phyloP scores from a whole-genome alignment of 2,888 invertebrate species.

The Drosophila anomalata region DNA sequence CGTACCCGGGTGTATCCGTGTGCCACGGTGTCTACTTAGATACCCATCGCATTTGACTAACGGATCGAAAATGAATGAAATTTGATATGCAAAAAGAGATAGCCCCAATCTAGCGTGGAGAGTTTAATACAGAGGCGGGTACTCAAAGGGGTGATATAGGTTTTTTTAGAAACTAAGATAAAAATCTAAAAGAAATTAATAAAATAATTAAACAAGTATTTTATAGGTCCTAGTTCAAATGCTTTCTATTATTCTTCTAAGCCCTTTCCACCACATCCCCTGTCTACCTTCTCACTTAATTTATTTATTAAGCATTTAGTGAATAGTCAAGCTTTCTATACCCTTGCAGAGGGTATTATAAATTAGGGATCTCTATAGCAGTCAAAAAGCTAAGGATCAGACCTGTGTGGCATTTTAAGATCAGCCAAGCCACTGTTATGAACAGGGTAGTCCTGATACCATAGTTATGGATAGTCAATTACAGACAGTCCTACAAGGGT shows the following conservation, averaged over 20 bases:
- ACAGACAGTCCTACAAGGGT: not conserved
- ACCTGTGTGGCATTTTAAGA: too few species aligned
- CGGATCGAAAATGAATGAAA: constrained; percentile 74
- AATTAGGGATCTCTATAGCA: not conserved
- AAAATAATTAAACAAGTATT: not conserved
- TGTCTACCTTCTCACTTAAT: constrained; percentile 34
- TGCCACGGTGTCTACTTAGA: constrained; percentile 34
- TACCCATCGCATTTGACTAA: constrained; percentile 54
- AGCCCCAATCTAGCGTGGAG: constrained; percentile 55
- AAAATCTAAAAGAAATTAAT: not conserved
- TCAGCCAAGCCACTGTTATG: too few species aligned
- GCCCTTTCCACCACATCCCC: not conserved
- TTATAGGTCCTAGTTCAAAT: not conserved
- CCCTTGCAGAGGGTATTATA: not conserved
- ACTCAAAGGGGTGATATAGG: constrained; percentile 9
- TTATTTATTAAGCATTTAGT: constrained; percentile 60
- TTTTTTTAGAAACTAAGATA: too few species aligned
- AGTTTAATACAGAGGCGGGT: constrained; percentile 46
- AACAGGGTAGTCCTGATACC: too few species aligned
- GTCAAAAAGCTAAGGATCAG: too few species aligned
- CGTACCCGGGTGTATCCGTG: constrained; percentile 33
- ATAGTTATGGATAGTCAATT: too few species aligned
- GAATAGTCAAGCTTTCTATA: constrained; percentile 7
- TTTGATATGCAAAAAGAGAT: constrained; percentile 75
- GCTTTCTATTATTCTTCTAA: not conserved